Evolutionary conservation across 1,140 invertebrate genomes (phyloP).

Genomic region (Temnothorax longispinosus): DNA sequence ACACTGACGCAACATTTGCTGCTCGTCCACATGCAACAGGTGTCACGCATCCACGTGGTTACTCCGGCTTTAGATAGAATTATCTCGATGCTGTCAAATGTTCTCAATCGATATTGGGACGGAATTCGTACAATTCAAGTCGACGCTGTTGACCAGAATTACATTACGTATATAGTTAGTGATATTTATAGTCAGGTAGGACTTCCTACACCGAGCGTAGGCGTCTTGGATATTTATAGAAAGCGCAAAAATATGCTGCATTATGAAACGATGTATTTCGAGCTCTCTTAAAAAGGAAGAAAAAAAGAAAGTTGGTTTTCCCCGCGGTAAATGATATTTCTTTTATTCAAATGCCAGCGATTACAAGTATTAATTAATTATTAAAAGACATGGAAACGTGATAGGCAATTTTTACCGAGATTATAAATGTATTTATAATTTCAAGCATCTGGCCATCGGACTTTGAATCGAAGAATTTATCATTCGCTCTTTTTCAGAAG

Average conservation of each 20-base stretch:
- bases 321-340: background rate
- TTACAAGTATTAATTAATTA: background rate
- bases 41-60: slow-evolving; percentile 52
- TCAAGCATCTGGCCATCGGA: background rate
- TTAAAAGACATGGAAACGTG: background rate
- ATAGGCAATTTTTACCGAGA: background rate
- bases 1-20: background rate
- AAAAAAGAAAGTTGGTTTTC: background rate
- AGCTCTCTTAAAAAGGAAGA: background rate
- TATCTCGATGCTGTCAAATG: background rate
- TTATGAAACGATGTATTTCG: background rate
- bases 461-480: background rate
- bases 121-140: background rate
- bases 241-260: background rate
- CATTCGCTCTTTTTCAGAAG: background rate
- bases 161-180: background rate
- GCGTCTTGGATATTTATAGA: background rate
- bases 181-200: background rate
- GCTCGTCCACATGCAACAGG: slow-evolving; percentile 47
- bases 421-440: background rate
- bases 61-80: slow-evolving; percentile 13
- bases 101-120: background rate
- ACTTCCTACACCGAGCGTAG: background rate
- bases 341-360: background rate
- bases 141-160: background rate